These are phyloP conservation scores for Saguinus midas DNA, from an alignment of 2,113 vertebrate genomes.

Conservation along the genomic window DNA sequence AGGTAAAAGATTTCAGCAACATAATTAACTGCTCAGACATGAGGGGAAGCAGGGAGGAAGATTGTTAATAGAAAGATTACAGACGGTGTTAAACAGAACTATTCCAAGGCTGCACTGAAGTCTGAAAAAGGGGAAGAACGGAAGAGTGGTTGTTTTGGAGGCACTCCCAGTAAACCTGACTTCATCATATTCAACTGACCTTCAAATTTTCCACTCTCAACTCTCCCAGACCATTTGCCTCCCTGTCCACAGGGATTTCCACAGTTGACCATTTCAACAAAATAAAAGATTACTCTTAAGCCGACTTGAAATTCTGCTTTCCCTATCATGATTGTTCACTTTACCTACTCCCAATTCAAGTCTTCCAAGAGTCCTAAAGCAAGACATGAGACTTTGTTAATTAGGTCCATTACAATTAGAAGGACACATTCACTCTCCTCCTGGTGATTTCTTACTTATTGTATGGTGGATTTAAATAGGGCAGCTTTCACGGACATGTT, in stretches of 20 bases:
- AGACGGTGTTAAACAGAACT: neutral
- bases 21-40: neutral
- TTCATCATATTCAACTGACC: neutral
- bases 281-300: neutral
- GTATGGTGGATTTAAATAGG: neutral
- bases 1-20: neutral
- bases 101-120: neutral
- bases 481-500: neutral
- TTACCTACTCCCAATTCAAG: neutral
- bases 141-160: neutral
- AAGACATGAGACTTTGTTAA: neutral
- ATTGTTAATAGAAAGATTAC: neutral
- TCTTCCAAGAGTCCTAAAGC: neutral
- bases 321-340: neutral
- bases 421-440: neutral
- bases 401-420: neutral
- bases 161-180: neutral
- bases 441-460: neutral
- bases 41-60: neutral
- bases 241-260: neutral
- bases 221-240: neutral
- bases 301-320: neutral
- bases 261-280: neutral
- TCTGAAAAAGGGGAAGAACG: neutral
- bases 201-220: neutral